Percentiles rank a stretch among this genome's conserved stretches.
phyloP scores from a whole-genome alignment of 2,113 vertebrate species.

The Chauna torquata region DNA sequence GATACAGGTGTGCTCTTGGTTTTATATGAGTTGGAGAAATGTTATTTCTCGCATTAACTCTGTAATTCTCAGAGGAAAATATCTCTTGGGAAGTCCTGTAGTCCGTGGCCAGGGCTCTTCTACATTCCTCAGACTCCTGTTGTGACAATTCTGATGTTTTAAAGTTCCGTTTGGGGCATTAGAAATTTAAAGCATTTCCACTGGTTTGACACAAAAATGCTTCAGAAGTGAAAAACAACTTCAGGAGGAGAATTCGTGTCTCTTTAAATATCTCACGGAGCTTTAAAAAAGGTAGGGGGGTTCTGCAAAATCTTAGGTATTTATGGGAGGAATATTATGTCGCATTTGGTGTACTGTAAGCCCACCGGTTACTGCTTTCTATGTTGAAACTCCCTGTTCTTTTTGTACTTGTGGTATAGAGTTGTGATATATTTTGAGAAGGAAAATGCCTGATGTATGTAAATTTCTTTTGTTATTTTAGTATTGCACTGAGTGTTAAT shows the following conservation, averaged over 20 bases:
- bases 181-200: neutral
- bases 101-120: neutral
- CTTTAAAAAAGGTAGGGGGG: neutral
- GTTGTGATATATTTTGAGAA: neutral
- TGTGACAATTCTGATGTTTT: neutral
- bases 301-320: neutral
- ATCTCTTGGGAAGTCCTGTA: neutral
- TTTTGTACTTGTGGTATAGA: neutral
- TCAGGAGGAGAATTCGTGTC: neutral
- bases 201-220: neutral
- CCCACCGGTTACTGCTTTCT: neutral
- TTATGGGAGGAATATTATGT: neutral
- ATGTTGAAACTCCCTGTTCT: neutral
- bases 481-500: neutral
- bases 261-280: neutral
- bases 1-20: neutral
- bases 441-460: neutral
- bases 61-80: neutral
- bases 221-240: neutral
- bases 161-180: neutral
- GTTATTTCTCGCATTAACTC: neutral
- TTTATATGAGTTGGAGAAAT: neutral
- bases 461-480: neutral
- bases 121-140: neutral
- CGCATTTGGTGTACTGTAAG: neutral